phyloP scores from a whole-genome alignment of 2,888 invertebrate species.

The Maniola hyperantus region DNA sequence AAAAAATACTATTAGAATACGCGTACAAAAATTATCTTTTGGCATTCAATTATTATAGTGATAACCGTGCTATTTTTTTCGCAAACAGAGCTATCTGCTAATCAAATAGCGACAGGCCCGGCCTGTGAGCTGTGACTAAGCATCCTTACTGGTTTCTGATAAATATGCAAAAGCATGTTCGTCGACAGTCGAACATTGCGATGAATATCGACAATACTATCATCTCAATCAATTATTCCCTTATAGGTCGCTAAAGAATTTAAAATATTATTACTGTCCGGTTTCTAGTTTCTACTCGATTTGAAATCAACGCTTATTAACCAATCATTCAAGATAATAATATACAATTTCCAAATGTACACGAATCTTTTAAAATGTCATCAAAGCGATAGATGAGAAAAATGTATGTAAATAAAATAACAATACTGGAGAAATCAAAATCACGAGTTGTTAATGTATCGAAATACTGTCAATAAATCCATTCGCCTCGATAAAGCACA shows the following conservation, averaged over 20 bases:
- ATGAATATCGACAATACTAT: conserved; percentile 37
- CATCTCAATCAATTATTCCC: conserved; percentile 37
- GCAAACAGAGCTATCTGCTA: conserved; percentile 54
- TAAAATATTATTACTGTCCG: neutral
- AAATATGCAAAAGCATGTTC: conserved; percentile 41
- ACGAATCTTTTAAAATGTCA: neutral
- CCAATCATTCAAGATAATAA: neutral
- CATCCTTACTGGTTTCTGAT: conserved; percentile 35
- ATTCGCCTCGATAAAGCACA: neutral
- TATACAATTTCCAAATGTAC: neutral
- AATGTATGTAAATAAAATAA: neutral
- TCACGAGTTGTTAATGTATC: neutral
- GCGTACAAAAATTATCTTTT: conserved; percentile 33
- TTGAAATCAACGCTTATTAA: neutral
- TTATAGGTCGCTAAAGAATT: conserved; percentile 27
- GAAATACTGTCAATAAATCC: conserved; percentile 2
- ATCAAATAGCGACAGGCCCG: conserved; percentile 57
- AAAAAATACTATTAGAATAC: conserved; percentile 46
- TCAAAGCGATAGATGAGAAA: neutral
- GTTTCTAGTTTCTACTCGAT: neutral
- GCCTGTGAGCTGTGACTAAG: conserved; percentile 32
- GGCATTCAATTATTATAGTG: conserved; percentile 32
- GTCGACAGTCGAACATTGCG: conserved; percentile 22
- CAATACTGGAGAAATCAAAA: conserved; percentile 2
- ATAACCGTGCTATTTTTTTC: conserved; percentile 42